Evolutionary conservation across 2,888 invertebrate genomes (phyloP), one percentile per base, ranked within the genome.

Genomic region (Cepaea hortensis): DNA sequence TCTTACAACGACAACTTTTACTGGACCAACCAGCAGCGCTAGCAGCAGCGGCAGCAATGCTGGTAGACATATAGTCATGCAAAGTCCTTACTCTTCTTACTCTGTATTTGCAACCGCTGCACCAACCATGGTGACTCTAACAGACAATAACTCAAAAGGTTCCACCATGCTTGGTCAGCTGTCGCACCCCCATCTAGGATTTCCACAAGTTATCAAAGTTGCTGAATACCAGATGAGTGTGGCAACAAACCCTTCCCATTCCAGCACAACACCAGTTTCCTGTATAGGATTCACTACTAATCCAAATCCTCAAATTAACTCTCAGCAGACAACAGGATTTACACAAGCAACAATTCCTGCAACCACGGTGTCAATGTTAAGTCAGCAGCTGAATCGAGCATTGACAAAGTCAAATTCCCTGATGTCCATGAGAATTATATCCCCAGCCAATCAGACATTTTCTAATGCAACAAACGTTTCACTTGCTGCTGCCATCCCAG

Each of bases 301-400:
- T 11, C 73, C 75, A 18, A 50, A 50, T 6, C 11, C 48, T 13
- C 15, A 11, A 3, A 23, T 18, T 0, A 76, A 5, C 2, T 48
- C 15, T 48, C 70, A 68, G 3, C 68, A 65, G 23, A 68, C 81
- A 23, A 18, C 70, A 70, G 46, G 76, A 6, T 77, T 68, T 50
- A 9, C 77, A 62, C 15, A 46, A 7, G 18, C 75, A 35, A 77
- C 77, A 68, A 50, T 20, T 11, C 62, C 81, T 9, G 46, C 81
- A 13, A 80, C 72, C 7, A 55, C 85, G 18, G 55, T 61, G 18
- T 86, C 86, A 23, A 86, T 86, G 20, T 61, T 86, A 35, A 83
- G 86, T 35, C 86, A 86, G 73, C 86, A 84, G 73, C 72, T 86
- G 13, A 79, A 72, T 61, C 76, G 70, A 35, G 70, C 61, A 9